Percentiles rank a stretch among this genome's conserved stretches.
These are phyloP conservation scores for Drosophila sechellia DNA, from an alignment of 1,140 invertebrate species.

Conservation along the genomic window DNA sequence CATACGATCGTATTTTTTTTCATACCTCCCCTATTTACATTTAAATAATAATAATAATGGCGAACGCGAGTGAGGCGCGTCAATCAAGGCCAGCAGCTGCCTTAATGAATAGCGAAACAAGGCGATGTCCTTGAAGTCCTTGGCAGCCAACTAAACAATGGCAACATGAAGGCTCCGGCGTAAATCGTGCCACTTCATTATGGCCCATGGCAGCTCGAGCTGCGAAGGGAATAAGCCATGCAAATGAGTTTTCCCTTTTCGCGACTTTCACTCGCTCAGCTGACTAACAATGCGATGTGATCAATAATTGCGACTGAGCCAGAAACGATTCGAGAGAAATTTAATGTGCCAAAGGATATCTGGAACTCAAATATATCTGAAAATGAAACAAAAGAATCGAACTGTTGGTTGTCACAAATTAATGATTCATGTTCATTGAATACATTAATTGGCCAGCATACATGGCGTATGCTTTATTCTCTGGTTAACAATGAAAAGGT, in stretches of 20 bases:
- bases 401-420: not conserved
- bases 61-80: not conserved
- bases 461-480: conserved; percentile 9
- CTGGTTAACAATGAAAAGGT: not conserved
- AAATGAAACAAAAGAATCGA: not conserved
- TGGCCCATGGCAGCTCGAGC: conserved; percentile 14
- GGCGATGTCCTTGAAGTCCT: conserved; percentile 42
- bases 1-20: not conserved
- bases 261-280: conserved; percentile 29
- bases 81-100: conserved; percentile 44
- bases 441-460: not conserved
- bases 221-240: conserved; percentile 35
- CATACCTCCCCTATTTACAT: conserved; percentile 24
- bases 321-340: not conserved
- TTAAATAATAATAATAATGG: conserved; percentile 52
- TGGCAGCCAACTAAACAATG: conserved; percentile 50
- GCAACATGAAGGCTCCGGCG: conserved; percentile 42
- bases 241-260: conserved; percentile 49
- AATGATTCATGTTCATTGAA: not conserved
- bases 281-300: conserved; percentile 13
- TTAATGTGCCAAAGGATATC: not conserved
- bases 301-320: conserved; percentile 21
- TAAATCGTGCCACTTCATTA: conserved; percentile 61
- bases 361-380: not conserved
- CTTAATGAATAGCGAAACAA: conserved; percentile 49